Evolutionary conservation across 2,888 invertebrate genomes (phyloP).

Genomic region (Nipponacmea schrenckii): DNA sequence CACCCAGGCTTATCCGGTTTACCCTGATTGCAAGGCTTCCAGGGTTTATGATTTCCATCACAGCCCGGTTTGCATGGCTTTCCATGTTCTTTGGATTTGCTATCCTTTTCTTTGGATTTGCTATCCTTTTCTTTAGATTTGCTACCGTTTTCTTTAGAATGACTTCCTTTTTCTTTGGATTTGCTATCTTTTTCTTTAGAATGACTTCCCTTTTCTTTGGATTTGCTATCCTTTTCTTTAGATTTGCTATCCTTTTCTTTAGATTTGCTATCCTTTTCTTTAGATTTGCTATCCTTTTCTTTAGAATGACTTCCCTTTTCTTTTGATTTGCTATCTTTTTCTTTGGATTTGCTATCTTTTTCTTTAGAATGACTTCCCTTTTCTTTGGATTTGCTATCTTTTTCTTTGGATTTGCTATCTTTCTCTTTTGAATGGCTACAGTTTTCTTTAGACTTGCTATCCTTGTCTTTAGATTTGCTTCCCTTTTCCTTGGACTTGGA

Average conservation of each 20-base stretch:
- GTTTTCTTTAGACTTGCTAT: constrained; percentile 18
- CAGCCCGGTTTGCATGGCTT: background rate
- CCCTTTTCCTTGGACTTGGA: constrained; percentile 1
- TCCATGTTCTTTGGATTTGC: background rate
- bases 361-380: constrained; percentile 7
- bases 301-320: constrained; percentile 7
- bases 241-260: background rate
- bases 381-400: constrained; percentile 18
- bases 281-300: background rate
- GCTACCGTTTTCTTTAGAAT: too few species aligned
- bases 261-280: background rate
- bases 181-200: too few species aligned
- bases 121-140: background rate
- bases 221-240: background rate
- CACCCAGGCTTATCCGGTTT: background rate
- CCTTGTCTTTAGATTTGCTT: background rate
- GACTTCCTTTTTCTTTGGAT: too few species aligned
- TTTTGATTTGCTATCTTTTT: background rate
- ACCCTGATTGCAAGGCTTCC: background rate
- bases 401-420: background rate
- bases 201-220: background rate
- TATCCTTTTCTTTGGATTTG: background rate
- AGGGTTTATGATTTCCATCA: background rate
- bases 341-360: constrained; percentile 10
- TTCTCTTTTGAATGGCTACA: constrained; percentile 3